Percentiles rank a stretch among this genome's conserved stretches.
phyloP scores from a whole-genome alignment of 1,140 invertebrate genomes.

The Leptonema lineaticorne region DNA sequence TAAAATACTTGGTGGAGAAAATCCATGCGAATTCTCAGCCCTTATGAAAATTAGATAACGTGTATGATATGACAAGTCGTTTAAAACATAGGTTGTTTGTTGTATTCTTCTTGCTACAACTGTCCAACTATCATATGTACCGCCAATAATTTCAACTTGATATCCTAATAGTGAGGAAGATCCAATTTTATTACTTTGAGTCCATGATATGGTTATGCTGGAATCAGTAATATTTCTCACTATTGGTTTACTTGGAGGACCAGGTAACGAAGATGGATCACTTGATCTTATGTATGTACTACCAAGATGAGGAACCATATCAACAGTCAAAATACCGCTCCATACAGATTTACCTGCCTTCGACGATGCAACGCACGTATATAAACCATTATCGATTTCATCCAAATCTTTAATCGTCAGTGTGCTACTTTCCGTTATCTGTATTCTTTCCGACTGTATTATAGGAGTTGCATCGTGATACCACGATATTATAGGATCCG shows the following conservation, averaged over 20 bases:
- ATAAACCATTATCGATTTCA: conserved; percentile 73
- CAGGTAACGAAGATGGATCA: conserved; percentile 72
- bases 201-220: conserved; percentile 80
- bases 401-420: conserved; percentile 76
- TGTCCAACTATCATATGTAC: conserved; percentile 55
- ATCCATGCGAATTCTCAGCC: conserved; percentile 82
- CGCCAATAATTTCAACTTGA: conserved; percentile 67
- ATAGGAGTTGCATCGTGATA: conserved; percentile 77
- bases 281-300: conserved; percentile 81
- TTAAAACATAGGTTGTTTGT: conserved; percentile 64
- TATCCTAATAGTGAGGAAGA: conserved; percentile 80
- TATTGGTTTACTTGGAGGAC: conserved; percentile 72
- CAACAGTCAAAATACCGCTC: conserved; percentile 77
- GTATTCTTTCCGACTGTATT: conserved; percentile 63
- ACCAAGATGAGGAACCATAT: conserved; percentile 79
- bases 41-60: conserved; percentile 84
- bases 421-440: conserved; percentile 68
- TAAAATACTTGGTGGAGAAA: conserved; percentile 68
- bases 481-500: conserved; percentile 81
- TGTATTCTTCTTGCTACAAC: conserved; percentile 61
- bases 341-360: conserved; percentile 83
- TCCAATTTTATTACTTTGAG: conserved; percentile 72
- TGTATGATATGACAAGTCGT: conserved; percentile 68
- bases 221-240: conserved; percentile 73
- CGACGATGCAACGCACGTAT: conserved; percentile 82